Conservation (phyloP, 2,113 vertebrate genomes). For the Sporophila hypoxantha region DNA sequence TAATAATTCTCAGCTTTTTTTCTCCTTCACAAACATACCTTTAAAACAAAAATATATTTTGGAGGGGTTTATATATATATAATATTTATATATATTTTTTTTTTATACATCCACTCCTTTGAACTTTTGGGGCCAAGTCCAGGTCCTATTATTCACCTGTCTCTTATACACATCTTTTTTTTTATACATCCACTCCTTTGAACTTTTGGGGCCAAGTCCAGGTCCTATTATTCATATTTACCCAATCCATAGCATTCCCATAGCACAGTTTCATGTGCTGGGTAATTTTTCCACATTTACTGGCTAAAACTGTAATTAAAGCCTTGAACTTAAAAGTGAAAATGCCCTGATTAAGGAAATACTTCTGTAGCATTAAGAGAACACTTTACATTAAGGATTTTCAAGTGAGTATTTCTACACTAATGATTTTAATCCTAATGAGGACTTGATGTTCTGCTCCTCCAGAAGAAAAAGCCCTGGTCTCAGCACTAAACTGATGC, state of each 20-base stretch:
- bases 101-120: not conserved
- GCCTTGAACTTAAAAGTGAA: not conserved
- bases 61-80: too few relatives aligned
- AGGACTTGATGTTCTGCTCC: not conserved
- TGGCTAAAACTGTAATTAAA: not conserved
- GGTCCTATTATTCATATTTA: not conserved
- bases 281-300: not conserved
- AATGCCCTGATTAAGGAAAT: not conserved
- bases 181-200: not conserved
- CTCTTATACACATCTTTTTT: too few relatives aligned
- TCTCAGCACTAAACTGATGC: not conserved
- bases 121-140: not conserved
- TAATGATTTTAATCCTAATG: not conserved
- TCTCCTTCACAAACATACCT: not conserved
- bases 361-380: not conserved
- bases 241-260: not conserved
- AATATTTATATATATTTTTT: too few relatives aligned
- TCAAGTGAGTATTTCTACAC: not conserved
- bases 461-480: not conserved
- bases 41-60: not conserved
- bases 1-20: not conserved
- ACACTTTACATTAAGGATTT: not conserved
- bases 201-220: not conserved
- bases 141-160: not conserved
- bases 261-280: not conserved